Evolutionary conservation across 35 echinoderm and acorn worm genomes (phyloP).

Genomic region (Acanthaster planci): DNA sequence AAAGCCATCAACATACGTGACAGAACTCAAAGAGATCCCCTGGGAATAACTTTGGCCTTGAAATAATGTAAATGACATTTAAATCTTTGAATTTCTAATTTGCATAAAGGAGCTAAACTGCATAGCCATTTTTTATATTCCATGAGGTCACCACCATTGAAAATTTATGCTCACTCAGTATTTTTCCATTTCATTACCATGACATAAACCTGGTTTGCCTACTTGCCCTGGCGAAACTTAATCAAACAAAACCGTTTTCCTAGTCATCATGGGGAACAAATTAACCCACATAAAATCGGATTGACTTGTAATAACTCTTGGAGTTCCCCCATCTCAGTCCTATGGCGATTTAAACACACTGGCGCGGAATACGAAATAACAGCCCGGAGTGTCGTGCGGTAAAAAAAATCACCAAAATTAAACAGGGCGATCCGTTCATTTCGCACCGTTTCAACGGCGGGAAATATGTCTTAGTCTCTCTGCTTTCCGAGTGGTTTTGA

Average conservation of each 20-base stretch:
- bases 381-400: neutral
- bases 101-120: no score
- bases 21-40: no score
- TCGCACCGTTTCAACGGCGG: neutral
- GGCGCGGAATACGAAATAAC: conserved; percentile 17
- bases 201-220: neutral
- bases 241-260: conserved; percentile 17
- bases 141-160: neutral
- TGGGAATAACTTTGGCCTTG: no score
- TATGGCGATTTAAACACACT: conserved; percentile 17
- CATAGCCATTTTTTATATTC: no score
- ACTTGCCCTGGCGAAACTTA: neutral
- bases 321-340: neutral
- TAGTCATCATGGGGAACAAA: neutral
- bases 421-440: neutral
- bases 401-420: conserved; percentile 28
- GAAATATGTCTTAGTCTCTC: neutral
- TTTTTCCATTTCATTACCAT: conserved; percentile 3
- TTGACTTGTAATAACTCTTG: conserved; percentile 22
- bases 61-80: no score
- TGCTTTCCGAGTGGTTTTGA: neutral
- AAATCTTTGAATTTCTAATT: no score
- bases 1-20: no score
- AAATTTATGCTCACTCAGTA: neutral
- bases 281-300: conserved; percentile 6